A percentile compares a stretch with the other conserved stretches of the same genome.
Conservation (phyloP, 2,113 vertebrate species). For the Pygoscelis antarcticus region DNA sequence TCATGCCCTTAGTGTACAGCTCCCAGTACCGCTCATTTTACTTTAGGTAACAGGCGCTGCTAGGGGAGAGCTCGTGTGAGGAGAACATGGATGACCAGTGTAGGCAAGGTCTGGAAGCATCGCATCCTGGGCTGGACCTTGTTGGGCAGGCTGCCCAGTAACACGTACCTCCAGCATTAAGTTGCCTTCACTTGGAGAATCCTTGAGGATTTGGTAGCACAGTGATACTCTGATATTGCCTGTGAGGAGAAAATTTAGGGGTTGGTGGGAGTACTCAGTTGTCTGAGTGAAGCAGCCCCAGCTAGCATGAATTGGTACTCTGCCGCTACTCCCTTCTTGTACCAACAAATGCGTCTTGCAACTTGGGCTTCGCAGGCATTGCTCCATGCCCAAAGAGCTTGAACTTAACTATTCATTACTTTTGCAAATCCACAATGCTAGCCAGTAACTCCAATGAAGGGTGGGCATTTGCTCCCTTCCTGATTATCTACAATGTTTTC, state of each 20-base stretch:
- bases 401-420: background rate
- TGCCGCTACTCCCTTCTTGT: background rate
- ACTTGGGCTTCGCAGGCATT: background rate
- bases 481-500: background rate
- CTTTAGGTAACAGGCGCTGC: background rate
- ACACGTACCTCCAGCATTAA: background rate
- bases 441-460: background rate
- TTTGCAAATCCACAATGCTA: background rate
- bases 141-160: background rate
- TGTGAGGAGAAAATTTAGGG: background rate
- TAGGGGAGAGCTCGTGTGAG: background rate
- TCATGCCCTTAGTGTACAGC: background rate
- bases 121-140: background rate
- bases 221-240: background rate
- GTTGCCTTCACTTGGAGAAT: background rate
- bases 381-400: background rate
- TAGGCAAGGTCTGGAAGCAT: background rate
- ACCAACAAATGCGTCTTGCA: background rate
- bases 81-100: background rate
- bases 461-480: background rate
- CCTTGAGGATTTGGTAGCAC: background rate
- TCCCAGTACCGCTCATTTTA: background rate
- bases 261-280: background rate
- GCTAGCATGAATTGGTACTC: background rate
- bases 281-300: background rate